Percentiles rank a stretch among this genome's conserved stretches.
Conservation (phyloP, 2,113 vertebrate genomes). For the Ancistrus triradiatus region DNA sequence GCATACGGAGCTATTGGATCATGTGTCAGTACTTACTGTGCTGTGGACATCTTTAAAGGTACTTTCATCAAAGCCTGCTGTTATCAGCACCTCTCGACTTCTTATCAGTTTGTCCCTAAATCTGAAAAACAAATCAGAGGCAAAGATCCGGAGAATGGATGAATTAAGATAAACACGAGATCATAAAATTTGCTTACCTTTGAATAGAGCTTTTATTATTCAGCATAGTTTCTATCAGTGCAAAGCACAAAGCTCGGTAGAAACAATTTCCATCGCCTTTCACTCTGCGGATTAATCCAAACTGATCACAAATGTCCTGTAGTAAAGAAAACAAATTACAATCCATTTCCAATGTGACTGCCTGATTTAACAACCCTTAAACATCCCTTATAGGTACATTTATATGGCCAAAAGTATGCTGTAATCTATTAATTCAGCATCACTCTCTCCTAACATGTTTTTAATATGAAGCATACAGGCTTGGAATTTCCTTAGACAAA, state of each 20-base stretch:
- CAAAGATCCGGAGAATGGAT: not conserved
- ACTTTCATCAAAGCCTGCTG: conserved; percentile 64
- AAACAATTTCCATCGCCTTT: conserved; percentile 83
- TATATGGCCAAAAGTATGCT: too few relatives aligned
- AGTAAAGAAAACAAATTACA: not conserved
- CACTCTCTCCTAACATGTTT: too few relatives aligned
- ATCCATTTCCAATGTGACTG: too few relatives aligned
- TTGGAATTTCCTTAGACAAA: too few relatives aligned
- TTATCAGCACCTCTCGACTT: conserved; percentile 55
- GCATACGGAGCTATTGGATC: too few relatives aligned
- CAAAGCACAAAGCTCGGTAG: conserved; percentile 77
- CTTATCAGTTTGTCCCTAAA: conserved; percentile 68
- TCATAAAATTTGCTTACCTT: conserved; percentile 66
- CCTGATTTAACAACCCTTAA: too few relatives aligned
- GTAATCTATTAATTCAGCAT: too few relatives aligned
- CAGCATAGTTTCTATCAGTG: conserved; percentile 71
- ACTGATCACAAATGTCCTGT: conserved; percentile 72
- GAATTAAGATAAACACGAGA: too few relatives aligned
- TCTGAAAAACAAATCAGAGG: conserved; percentile 50
- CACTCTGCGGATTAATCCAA: conserved; percentile 71
- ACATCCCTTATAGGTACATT: too few relatives aligned
- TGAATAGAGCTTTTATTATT: conserved; percentile 63
- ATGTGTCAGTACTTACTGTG: conserved; percentile 50
- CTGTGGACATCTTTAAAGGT: conserved; percentile 66
- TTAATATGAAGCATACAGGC: too few relatives aligned